Conservation (phyloP, 2,888 invertebrate species). For the Oligia fasciuncula region DNA sequence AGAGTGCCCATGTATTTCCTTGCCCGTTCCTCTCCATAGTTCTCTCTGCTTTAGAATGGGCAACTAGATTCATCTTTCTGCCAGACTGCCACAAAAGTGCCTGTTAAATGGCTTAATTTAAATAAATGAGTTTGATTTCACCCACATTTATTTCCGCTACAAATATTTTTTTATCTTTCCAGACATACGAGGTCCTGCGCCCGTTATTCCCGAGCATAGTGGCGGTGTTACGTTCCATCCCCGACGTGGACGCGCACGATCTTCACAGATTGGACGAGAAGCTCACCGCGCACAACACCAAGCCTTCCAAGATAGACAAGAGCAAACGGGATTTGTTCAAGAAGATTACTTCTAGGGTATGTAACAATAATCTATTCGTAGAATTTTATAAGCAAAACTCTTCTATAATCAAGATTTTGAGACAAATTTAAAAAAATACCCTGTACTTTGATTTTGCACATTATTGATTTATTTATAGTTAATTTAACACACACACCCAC, state of each 20-base stretch:
- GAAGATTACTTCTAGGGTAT: slow-evolving; percentile 95
- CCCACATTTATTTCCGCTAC: not conserved
- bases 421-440: not conserved
- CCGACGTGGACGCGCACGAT: slow-evolving; percentile 94
- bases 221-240: slow-evolving; percentile 93
- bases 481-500: not conserved
- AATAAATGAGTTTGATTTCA: not conserved
- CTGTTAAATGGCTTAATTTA: not conserved
- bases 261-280: slow-evolving; percentile 96
- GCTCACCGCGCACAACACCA: slow-evolving; percentile 91
- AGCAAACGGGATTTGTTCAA: slow-evolving; percentile 97
- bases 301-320: slow-evolving; percentile 95
- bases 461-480: not conserved
- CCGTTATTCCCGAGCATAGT: slow-evolving; percentile 93
- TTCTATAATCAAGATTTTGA: not conserved
- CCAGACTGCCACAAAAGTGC: not conserved
- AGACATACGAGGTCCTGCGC: slow-evolving; percentile 94
- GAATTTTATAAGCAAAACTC: too few relatives aligned
- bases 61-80: not conserved
- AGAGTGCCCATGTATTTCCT: not conserved
- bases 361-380: slow-evolving; percentile 47
- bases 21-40: too few relatives aligned
- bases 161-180: not conserved
- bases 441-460: not conserved
- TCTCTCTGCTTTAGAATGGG: not conserved